Percentiles rank a stretch among this genome's conserved stretches.
phyloP scores from a whole-genome alignment of 1,140 invertebrate species.

The Drosophila willistoni region DNA sequence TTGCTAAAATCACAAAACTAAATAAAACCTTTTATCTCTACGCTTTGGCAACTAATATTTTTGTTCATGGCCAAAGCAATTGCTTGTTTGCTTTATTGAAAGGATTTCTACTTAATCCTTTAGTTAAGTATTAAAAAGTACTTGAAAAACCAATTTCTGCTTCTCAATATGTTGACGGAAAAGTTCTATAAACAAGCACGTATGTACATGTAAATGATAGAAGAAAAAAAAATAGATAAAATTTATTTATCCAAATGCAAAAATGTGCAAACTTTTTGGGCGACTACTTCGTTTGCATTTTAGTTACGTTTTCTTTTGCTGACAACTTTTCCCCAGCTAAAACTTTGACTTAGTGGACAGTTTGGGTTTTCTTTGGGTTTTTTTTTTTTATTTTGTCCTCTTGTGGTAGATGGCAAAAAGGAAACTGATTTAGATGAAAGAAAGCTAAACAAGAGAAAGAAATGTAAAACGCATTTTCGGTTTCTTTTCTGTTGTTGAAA shows the following conservation, averaged over 20 bases:
- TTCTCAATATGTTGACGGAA: constrained; percentile 22
- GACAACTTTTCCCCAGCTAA: constrained; percentile 45
- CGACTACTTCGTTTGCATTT: constrained; percentile 45
- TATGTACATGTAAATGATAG: neutral
- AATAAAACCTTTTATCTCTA: neutral
- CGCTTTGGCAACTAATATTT: too few relatives aligned
- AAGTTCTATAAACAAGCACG: neutral
- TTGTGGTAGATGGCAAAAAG: constrained; percentile 37
- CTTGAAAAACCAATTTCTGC: constrained; percentile 3
- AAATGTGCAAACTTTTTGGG: constrained; percentile 25
- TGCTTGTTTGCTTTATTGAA: neutral
- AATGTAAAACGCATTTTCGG: constrained; percentile 37
- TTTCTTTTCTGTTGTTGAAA: constrained; percentile 11
- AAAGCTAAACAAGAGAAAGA: neutral
- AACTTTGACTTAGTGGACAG: constrained; percentile 62
- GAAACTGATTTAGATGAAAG: constrained; percentile 62
- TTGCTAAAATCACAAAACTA: too few relatives aligned
- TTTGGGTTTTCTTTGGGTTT: constrained; percentile 40
- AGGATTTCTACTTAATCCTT: neutral
- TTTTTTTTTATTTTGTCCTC: constrained; percentile 19
- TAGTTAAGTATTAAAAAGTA: neutral
- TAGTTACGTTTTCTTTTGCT: constrained; percentile 36
- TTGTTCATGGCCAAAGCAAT: neutral
- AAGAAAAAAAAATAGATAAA: constrained; percentile 37
- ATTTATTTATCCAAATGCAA: constrained; percentile 40